Conservation (phyloP, 1,140 invertebrate species). For the Fopius arisanus region DNA sequence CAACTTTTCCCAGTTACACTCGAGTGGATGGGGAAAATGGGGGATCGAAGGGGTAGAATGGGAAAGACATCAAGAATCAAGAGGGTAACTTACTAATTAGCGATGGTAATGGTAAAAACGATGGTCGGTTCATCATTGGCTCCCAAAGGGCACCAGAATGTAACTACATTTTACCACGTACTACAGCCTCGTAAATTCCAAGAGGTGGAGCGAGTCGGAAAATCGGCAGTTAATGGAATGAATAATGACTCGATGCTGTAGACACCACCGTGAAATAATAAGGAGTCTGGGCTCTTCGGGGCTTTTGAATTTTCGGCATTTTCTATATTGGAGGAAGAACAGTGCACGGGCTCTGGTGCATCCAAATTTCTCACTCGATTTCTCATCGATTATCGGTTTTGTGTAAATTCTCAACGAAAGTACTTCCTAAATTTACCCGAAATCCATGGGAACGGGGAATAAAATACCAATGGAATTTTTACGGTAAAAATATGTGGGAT, state of each 20-base stretch:
- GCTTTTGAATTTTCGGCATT: neutral
- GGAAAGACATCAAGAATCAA: neutral
- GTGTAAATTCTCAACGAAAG: conserved; percentile 10
- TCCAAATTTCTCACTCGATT: conserved; percentile 4
- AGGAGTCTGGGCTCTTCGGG: neutral
- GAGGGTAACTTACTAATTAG: conserved; percentile 7
- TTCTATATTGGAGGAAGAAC: neutral
- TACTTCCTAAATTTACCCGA: neutral
- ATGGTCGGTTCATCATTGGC: neutral
- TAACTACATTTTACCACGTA: conserved; percentile 11
- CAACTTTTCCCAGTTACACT: conserved; percentile 15
- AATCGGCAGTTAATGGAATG: conserved; percentile 20
- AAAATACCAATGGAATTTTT: neutral
- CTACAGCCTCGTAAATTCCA: neutral
- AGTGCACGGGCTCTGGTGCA: neutral
- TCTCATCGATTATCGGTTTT: conserved; percentile 20
- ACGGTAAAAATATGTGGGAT: neutral
- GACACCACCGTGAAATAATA: conserved; percentile 17
- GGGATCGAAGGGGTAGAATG: neutral
- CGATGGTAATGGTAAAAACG: conserved; percentile 9
- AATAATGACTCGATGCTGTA: conserved; percentile 4
- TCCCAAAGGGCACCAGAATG: neutral
- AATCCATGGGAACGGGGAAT: neutral
- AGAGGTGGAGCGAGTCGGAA: neutral
- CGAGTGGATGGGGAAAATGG: neutral